Base-by-base conservation (phyloP, 1,140 invertebrate species). In the Drosophila sucinea region DNA sequence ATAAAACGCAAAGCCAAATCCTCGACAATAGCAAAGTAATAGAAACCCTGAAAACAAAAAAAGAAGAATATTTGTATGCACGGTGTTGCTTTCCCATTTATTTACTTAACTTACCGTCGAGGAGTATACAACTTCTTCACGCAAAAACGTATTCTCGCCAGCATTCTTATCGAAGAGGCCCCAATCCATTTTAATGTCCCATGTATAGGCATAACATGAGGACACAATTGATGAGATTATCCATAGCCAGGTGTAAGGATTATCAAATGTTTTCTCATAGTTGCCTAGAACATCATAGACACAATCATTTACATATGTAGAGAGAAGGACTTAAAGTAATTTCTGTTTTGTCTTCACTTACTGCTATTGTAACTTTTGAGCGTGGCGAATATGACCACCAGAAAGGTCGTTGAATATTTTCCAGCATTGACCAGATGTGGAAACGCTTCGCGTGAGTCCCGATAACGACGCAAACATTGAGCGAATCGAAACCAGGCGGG, bases 101-200 rank as follows among this genome's bases (percentile, higher is more conserved):
- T 17, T 17, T 17, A 17, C 17, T 17, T 17, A 17, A 84, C 93
- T 93, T 78, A 95, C 94, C 79, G 94, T 94, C n/a, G 95, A 95
- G 25, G 95, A 95, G 84, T 96, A 96, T 4, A 96, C 96, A 44
- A 96, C 95, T 92, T 97, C 96, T 90, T 97, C 96, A 11, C 96
- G 91, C 1, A 97, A 93, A 80, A 96, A 95, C 74, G 93, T 94
- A 92, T 98, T 98, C 92, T 98, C 96, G 29, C 96, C 95, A 10
- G 97, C 95, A 64, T 95, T 95, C 67, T 95, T 95, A 90, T 98
- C 98, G 71, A 99, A 96, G n/a, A 99, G 93, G 8, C 98, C 98
- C 98, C 98, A 99, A 94, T 99, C 98, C 97, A 99, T 98, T 92
- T 97, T 98, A 4, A 99, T 95, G 92, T 99, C 98, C 98, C 98